Conservation (phyloP, 2,888 invertebrate genomes). For the Amblyjoppa fuscipennis region DNA sequence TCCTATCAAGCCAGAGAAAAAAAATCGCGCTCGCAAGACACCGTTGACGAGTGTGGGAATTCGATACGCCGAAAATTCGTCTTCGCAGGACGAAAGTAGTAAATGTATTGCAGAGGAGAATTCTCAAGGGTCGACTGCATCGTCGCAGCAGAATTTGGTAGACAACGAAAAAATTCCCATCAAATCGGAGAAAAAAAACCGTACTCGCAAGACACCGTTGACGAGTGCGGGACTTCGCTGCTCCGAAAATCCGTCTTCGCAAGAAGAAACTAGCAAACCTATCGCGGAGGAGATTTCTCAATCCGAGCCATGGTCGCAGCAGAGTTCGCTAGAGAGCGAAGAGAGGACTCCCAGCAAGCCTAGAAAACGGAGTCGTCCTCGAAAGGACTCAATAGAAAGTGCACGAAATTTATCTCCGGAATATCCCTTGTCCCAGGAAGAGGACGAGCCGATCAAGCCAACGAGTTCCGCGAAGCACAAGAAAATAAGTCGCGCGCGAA, state of each 20-base stretch:
- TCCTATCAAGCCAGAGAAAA: neutral
- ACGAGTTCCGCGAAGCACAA: neutral
- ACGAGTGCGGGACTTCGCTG: neutral
- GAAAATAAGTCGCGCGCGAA: neutral
- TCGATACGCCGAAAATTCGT: no score
- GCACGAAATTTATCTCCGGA: neutral
- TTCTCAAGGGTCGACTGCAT: no score
- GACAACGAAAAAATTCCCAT: neutral
- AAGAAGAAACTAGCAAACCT: neutral
- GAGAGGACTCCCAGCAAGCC: neutral
- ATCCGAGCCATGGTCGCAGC: neutral
- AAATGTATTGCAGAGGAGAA: no score
- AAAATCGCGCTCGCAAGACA: neutral
- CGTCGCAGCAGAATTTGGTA: no score
- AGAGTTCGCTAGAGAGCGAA: neutral
- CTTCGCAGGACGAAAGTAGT: no score
- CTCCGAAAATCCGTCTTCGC: neutral
- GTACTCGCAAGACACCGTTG: neutral
- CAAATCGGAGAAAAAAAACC: neutral
- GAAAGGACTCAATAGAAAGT: neutral
- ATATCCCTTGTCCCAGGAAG: neutral
- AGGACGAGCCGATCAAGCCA: neutral
- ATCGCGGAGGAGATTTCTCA: neutral
- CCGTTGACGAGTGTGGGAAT: no score
- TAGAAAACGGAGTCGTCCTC: neutral